A percentile compares a stretch with the other conserved stretches of the same genome.
Evolutionary conservation across 1,140 invertebrate genomes (phyloP).

Genomic region (Probaryconus sp.): DNA sequence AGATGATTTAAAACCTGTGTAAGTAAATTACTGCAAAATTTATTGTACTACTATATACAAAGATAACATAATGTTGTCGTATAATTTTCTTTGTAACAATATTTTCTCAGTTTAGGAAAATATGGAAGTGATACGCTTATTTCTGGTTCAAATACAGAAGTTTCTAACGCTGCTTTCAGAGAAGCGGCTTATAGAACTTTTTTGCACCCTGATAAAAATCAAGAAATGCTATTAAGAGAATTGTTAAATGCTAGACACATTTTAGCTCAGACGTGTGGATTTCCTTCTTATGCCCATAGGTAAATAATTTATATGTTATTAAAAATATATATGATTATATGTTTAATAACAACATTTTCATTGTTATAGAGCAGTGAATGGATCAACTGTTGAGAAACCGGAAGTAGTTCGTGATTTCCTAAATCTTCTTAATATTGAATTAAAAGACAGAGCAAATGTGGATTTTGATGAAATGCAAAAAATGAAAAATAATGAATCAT

Average conservation of each 20-base stretch:
- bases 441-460: slow-evolving; percentile 81
- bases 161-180: slow-evolving; percentile 85
- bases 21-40: slow-evolving; percentile 73
- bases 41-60: no score
- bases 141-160: slow-evolving; percentile 89
- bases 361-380: slow-evolving; percentile 86
- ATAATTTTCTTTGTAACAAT: slow-evolving; percentile 16
- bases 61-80: slow-evolving; percentile 14
- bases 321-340: slow-evolving; percentile 8
- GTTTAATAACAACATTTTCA: slow-evolving; percentile 51
- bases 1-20: slow-evolving; percentile 85
- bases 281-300: slow-evolving; percentile 91
- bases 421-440: slow-evolving; percentile 84
- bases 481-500: slow-evolving; percentile 83
- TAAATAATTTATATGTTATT: slow-evolving; percentile 68
- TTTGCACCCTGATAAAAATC: slow-evolving; percentile 87
- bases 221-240: slow-evolving; percentile 86
- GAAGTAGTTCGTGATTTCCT: slow-evolving; percentile 89
- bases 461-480: slow-evolving; percentile 87
- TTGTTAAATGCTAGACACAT: slow-evolving; percentile 86
- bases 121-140: slow-evolving; percentile 87
- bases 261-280: slow-evolving; percentile 92
- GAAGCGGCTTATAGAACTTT: slow-evolving; percentile 94
- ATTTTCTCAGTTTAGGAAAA: slow-evolving; percentile 82
- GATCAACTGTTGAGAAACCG: slow-evolving; percentile 90